phyloP scores from a whole-genome alignment of 92 coral and sea anemone genomes.

The Porites evermanni region DNA sequence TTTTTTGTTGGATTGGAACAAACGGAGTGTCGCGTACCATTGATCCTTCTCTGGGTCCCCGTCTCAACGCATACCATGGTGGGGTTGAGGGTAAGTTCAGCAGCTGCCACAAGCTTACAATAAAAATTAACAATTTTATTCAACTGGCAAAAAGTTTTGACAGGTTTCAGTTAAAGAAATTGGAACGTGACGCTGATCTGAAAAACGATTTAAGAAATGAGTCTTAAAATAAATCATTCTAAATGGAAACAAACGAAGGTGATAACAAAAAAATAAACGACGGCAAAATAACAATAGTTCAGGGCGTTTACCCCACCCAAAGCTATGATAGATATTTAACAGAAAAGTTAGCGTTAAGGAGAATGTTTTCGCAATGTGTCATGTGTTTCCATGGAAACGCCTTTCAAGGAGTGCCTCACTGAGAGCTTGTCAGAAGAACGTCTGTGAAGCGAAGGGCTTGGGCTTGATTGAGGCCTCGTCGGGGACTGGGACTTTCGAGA shows the following conservation, averaged over 20 bases:
- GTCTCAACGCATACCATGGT: too few relatives aligned
- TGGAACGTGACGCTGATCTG: not conserved
- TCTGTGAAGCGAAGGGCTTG: constrained; percentile 29
- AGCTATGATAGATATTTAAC: not conserved
- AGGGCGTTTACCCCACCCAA: not conserved
- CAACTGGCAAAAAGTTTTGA: not conserved
- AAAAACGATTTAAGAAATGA: not conserved
- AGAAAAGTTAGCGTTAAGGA: not conserved
- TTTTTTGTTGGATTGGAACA: too few relatives aligned
- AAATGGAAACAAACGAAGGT: not conserved
- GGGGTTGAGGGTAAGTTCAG: not conserved
- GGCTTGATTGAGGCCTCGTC: constrained; percentile 39
- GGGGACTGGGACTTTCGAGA: constrained; percentile 31
- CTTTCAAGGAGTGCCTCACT: constrained; percentile 7
- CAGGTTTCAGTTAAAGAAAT: not conserved
- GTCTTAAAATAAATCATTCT: not conserved
- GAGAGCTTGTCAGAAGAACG: constrained; percentile 29
- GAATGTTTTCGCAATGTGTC: not conserved
- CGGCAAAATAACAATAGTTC: not conserved
- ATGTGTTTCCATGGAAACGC: constrained; percentile 12
- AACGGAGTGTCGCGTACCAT: too few relatives aligned
- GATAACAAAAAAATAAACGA: not conserved
- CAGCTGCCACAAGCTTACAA: not conserved
- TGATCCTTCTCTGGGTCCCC: too few relatives aligned
- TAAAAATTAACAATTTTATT: constrained; percentile 1